These are phyloP conservation scores for Phrynocephalus guinanensis DNA, from an alignment of 2,797 vertebrate species.

Conservation along the genomic window DNA sequence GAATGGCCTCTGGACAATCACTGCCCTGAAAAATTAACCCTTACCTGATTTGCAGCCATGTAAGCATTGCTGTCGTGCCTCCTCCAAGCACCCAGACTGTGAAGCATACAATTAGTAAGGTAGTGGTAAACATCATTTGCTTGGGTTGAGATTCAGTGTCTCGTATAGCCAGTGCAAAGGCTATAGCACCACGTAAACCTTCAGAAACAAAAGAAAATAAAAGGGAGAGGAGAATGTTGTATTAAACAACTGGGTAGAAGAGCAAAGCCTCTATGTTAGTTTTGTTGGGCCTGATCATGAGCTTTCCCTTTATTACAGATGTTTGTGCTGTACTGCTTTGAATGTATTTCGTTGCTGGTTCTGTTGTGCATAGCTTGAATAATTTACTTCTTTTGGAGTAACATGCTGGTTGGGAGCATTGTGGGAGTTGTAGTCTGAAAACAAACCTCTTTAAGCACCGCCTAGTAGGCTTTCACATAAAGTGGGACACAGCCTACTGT, in stretches of 20 bases:
- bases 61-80: constrained; percentile 80
- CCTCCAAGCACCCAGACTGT: constrained; percentile 85
- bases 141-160: constrained; percentile 78
- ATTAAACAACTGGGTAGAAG: not conserved
- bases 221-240: not conserved
- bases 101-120: constrained; percentile 82
- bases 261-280: not conserved
- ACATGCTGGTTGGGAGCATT: too few species aligned
- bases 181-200: constrained; percentile 87
- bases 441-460: too few species aligned
- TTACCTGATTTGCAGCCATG: constrained; percentile 85
- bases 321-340: too few species aligned
- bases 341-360: too few species aligned
- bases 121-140: constrained; percentile 84
- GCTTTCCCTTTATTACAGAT: too few species aligned
- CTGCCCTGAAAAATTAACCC: constrained; percentile 40
- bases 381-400: too few species aligned
- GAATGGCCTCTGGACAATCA: not conserved
- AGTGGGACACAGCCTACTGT: too few species aligned
- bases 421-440: too few species aligned
- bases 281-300: not conserved
- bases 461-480: too few species aligned
- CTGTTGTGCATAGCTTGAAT: too few species aligned
- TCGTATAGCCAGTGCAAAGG: constrained; percentile 82
- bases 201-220: not conserved